A percentile compares a stretch with the other conserved stretches of the same genome.
Evolutionary conservation across 2,113 vertebrate species (phyloP).

Genomic region (Corydoras maculifer): DNA sequence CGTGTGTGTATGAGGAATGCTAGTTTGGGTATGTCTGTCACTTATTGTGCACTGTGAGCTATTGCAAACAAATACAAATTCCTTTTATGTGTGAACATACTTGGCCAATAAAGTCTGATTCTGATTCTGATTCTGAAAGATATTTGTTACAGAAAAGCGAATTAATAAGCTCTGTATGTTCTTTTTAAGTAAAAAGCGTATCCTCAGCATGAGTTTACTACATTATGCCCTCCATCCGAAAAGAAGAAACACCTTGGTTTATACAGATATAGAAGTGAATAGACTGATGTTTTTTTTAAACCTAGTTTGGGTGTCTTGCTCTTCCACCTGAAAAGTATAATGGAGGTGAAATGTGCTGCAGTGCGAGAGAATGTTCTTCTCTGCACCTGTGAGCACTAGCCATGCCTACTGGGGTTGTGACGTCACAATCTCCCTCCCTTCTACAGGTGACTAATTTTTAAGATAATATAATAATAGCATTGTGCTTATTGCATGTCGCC

Average conservation of each 20-base stretch:
- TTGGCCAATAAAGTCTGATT: no score
- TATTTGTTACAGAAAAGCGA: no score
- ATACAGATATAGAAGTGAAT: no score
- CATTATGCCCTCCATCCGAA: neutral
- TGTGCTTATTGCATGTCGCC: no score
- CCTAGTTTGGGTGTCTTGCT: neutral
- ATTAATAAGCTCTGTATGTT: neutral
- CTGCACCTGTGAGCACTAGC: slow-evolving; percentile 39
- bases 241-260: no score
- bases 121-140: no score
- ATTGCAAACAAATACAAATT: no score
- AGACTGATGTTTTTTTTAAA: neutral
- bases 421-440: slow-evolving; percentile 15
- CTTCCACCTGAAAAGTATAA: slow-evolving; percentile 10
- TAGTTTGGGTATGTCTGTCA: no score
- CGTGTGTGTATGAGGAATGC: no score
- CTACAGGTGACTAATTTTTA: slow-evolving; percentile 24
- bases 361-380: neutral
- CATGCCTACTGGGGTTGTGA: slow-evolving; percentile 15
- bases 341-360: neutral
- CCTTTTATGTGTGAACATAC: no score
- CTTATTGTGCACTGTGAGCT: no score
- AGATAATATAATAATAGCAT: neutral
- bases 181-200: neutral
- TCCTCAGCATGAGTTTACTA: neutral